Conservation (phyloP, 2,888 invertebrate genomes). For the Trachelus tabidus region DNA sequence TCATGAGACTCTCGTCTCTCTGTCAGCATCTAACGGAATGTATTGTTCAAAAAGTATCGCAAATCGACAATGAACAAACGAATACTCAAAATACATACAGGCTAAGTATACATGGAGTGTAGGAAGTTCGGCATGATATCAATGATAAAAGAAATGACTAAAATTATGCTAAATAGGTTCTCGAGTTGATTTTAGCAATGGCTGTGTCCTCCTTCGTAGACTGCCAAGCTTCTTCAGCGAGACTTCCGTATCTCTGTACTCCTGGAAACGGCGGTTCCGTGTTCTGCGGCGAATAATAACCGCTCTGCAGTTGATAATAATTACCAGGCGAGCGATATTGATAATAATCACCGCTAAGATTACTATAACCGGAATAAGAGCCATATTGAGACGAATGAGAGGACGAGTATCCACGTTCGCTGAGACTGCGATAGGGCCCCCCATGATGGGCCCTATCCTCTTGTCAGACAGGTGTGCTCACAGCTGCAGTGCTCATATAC, state of each 20-base stretch:
- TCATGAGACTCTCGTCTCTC: not conserved
- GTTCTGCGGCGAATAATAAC: conserved; percentile 62
- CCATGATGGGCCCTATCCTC: conserved; percentile 61
- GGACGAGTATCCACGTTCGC: conserved; percentile 62
- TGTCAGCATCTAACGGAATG: conserved; percentile 14
- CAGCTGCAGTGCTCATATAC: conserved; percentile 58
- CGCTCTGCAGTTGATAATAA: conserved; percentile 57
- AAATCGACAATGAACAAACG: not conserved
- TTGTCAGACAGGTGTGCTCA: conserved; percentile 63
- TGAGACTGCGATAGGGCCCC: conserved; percentile 63
- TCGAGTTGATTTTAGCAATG: conserved; percentile 33
- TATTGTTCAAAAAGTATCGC: not conserved
- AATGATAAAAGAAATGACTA: not conserved
- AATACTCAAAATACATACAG: not conserved
- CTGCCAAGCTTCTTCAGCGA: conserved; percentile 60
- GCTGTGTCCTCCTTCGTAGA: conserved; percentile 45
- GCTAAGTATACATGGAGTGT: not conserved
- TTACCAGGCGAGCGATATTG: conserved; percentile 49
- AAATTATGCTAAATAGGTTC: conserved; percentile 43
- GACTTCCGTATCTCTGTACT: conserved; percentile 60
- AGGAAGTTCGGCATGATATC: not conserved
- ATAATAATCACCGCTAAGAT: conserved; percentile 50
- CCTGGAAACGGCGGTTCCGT: conserved; percentile 54
- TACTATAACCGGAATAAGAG: conserved; percentile 60
- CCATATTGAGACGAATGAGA: conserved; percentile 57